Base-by-base conservation (phyloP, 2,113 vertebrate species). In the Sceloporus undulatus region DNA sequence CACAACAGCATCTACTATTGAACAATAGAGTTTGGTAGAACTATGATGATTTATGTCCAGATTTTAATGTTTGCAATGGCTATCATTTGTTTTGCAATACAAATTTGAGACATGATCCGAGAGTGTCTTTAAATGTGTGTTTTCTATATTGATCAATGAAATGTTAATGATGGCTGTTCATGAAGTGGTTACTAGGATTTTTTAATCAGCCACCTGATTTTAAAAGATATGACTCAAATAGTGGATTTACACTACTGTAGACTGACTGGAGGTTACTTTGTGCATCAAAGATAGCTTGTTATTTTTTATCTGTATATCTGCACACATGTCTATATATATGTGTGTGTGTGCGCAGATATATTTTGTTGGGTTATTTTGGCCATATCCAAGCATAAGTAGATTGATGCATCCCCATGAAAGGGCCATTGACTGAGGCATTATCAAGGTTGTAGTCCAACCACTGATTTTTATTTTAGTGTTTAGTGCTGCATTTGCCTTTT, bases 91-190 rank as follows among this genome's bases (percentile, higher is more conserved):
- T 25, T 80, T 88, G 87, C 83, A 34, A 8, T 27, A 80, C 91
- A 48, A 90, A 85, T 3, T 68, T n/a, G 73, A 73, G 93, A 91
- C 11, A 85, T 0, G 85, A 4, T 71, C 85, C 77, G n/a, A 86
- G 52, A n/a, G 1, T 70, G 40, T 78, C 52, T 59, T 84, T 68
- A 71, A 85, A 79, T 13, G 29, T 85, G 38, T 89, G 79, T 87
- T 92, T 85, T 77, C 1, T 14, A 29, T n/a, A 23, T 27, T 68
- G 27, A 66, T 79, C 81, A 83, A 89, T 77, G 65, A 68, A 90
- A 82, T 81, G 84, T 85, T 88, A 92, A 90, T 89, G 92, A 92
- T 92, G 87, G 59, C 82, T 73, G 85, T 68, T 86, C 40, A 56
- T 65, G 87, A 83, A 77, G 40, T 40, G 16, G 7, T 21, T 21